Base-by-base conservation (phyloP, 2,113 vertebrate species). In the Lanius collurio region DNA sequence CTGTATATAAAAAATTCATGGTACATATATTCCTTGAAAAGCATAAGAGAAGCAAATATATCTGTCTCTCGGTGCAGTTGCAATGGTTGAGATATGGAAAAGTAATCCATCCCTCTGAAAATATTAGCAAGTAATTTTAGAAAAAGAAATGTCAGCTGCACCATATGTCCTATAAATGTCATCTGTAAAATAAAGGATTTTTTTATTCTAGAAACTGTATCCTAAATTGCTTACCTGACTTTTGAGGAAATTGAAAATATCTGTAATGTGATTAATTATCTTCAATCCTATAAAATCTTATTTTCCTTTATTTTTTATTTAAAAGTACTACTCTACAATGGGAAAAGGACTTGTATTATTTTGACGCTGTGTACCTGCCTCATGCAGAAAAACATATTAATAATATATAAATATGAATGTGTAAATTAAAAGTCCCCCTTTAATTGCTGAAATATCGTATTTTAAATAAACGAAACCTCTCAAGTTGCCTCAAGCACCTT, bases 91-190 rank as follows among this genome's bases (percentile, higher is more conserved):
- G 49, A 57, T 52, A 39, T 59, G 24, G 35, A 94, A 88, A 55
- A 88, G 52, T 91, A 96, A 96, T 88, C 93, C 24, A 56, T 44
- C 22, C 35, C 13, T 92, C 68, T 52, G 70, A 94, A 96, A 92
- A 93, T 83, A 96, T 75, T 83, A 80, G 3, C n/a, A 68, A 64
- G 39, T 52, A 88, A 56, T 67, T 47, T 65, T 88, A 50, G 70
- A 79, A 83, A 94, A 87, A 69, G 21, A 91, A 94, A 95, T 93
- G 73, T 81, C 82, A 92, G 15, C 56, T 71, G 46, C 31, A 53
- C 59, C 41, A 59, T 88, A 65, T 83, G 47, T 33, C 27, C 39
- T 68, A 83, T 67, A 93, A 96, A 93, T 83, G 52, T 79, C 15
- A 86, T 44, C 49, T 83, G 19, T 65, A 69, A 93, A 94, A 83